Evolutionary conservation across 2,888 invertebrate species (phyloP), one percentile per base, ranked within the genome.

Genomic region (Drosophila mimetica): DNA sequence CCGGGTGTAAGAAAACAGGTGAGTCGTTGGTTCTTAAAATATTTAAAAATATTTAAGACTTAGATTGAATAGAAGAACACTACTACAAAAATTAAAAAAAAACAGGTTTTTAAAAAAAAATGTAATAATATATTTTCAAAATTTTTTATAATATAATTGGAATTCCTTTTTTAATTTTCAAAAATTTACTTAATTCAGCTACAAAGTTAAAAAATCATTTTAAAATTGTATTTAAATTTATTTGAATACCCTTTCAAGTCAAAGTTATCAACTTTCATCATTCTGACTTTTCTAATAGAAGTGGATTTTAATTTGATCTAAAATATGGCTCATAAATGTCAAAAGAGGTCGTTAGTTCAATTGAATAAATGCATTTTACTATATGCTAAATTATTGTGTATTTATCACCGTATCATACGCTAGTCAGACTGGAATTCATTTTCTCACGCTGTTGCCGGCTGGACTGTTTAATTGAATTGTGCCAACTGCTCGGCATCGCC

Each of bases 1-100:
- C 99, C 99, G 54, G 99, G 99, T 76, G 96, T 97, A 89, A 94
- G 97, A 90, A 97, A 97, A 93, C 96, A 97, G 95, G 97, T 97
- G 91, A 93, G 28, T 44, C 1, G 1, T 1, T 1, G 1, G 28
- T 11, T 13, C 2, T 9, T 14, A 8, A 25, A 18, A 11, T 3
- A 25, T 6, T 5, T n/a, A n/a, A n/a, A n/a, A n/a, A n/a, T n/a
- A n/a, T n/a, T n/a, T n/a, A n/a, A 14, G 4, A 14, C 14, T 14
- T 13, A 13, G 13, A n/a, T n/a, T n/a, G n/a, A n/a, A n/a, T n/a
- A n/a, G n/a, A n/a, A n/a, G n/a, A n/a, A n/a, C n/a, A n/a, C n/a
- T n/a, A n/a, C n/a, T n/a, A n/a, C n/a, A n/a, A n/a, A n/a, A n/a
- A n/a, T n/a, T n/a, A n/a, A n/a, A n/a, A n/a, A n/a, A n/a, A n/a